A percentile compares a stretch with the other conserved stretches of the same genome.
Evolutionary conservation across 2,113 vertebrate genomes (phyloP).

Genomic region (Epinephelus fuscoguttatus): DNA sequence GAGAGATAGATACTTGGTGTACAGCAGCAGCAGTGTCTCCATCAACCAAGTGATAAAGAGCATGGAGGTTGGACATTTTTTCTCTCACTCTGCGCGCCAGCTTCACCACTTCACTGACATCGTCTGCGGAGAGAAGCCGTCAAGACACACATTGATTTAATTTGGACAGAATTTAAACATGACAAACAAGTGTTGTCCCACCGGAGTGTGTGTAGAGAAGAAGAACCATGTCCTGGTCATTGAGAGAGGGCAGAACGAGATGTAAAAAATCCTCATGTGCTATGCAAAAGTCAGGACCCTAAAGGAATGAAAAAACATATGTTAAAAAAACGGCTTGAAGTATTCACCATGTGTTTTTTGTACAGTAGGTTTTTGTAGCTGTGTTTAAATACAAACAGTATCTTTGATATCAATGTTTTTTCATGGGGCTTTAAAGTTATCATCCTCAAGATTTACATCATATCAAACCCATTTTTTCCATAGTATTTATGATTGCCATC

Average conservation of each 20-base stretch:
- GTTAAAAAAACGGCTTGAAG: not conserved
- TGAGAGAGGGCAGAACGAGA: slow-evolving; percentile 77
- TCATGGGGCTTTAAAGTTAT: no score
- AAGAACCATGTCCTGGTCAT: slow-evolving; percentile 81
- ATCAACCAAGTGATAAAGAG: slow-evolving; percentile 76
- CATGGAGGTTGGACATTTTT: slow-evolving; percentile 80
- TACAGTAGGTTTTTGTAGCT: not conserved
- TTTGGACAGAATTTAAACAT: not conserved
- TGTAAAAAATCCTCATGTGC: slow-evolving; percentile 84
- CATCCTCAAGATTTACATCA: not conserved
- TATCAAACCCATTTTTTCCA: not conserved
- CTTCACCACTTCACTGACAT: slow-evolving; percentile 75
- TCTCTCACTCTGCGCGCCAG: slow-evolving; percentile 77
- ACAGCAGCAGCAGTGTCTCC: slow-evolving; percentile 66
- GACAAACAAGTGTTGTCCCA: slow-evolving; percentile 51
- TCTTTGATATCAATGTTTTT: no score
- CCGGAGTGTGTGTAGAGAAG: slow-evolving; percentile 85
- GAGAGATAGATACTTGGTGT: slow-evolving; percentile 36
- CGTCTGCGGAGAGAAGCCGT: slow-evolving; percentile 70
- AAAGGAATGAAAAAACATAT: not conserved
- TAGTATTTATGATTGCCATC: not conserved
- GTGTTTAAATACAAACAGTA: not conserved
- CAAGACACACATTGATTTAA: not conserved
- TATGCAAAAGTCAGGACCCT: slow-evolving; percentile 83
- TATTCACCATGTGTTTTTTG: not conserved